These are phyloP conservation scores for Onychostruthus taczanowskii DNA, from an alignment of 2,113 vertebrate genomes.

Conservation along the genomic window DNA sequence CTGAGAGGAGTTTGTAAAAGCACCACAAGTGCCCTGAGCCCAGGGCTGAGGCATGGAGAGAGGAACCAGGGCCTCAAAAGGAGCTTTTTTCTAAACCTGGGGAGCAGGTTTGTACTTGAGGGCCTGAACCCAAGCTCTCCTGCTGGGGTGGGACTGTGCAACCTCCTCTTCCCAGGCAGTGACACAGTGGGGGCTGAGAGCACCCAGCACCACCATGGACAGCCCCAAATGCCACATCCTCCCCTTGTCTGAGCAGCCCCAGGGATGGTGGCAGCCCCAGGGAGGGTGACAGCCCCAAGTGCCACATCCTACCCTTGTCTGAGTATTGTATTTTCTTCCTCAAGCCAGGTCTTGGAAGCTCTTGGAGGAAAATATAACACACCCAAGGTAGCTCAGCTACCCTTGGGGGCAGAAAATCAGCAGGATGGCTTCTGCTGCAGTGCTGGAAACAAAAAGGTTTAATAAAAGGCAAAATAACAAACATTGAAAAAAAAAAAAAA, in stretches of 20 bases:
- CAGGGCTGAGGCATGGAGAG: background rate
- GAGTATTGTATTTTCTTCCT: no score
- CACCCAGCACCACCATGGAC: accelerated
- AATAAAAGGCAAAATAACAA: no score
- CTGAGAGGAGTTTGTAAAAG: background rate
- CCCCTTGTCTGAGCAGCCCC: accelerated
- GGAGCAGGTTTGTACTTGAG: accelerated
- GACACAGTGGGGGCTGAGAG: accelerated
- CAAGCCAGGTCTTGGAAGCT: no score
- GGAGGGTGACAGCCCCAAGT: no score
- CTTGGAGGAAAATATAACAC: no score
- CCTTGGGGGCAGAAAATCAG: no score
- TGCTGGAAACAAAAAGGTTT: no score
- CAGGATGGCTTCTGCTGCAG: no score
- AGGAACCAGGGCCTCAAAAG: background rate
- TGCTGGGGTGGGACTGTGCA: background rate
- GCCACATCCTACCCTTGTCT: no score
- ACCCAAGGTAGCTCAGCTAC: no score
- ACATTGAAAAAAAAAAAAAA: no score
- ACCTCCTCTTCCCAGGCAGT: background rate
- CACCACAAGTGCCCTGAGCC: background rate
- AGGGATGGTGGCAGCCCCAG: background rate
- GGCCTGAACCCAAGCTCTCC: accelerated
- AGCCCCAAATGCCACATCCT: no score
- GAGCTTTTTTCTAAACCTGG: background rate